Evolutionary conservation across 2,797 vertebrate species (phyloP), one percentile per base, ranked within the genome.

Genomic region (Clamator glandarius): DNA sequence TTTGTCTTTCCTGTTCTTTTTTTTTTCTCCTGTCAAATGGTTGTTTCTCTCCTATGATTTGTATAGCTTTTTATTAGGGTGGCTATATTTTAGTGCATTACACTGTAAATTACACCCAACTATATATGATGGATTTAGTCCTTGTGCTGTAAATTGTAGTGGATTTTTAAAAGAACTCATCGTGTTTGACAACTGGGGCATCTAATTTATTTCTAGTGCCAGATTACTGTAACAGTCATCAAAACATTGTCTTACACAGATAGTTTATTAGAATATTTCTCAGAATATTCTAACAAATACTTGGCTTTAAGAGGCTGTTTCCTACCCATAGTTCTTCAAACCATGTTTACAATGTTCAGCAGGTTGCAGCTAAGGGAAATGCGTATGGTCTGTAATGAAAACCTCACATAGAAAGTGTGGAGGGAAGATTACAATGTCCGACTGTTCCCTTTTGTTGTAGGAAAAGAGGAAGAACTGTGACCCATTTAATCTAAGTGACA

Each of bases 151-250:
- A 86, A 93, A 86, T 73, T 88, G 25, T 33, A 84, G 19, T 28
- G 26, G 50, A 62, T 88, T 92, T 84, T 95, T 80, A 80, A 72
- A 87, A 89, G 57, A 89, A 55, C 29, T 15, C 8, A 2, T 89
- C 4, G 2, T 58, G 39, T 58, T 10, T 91, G 66, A 72, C 35
- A 50, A 28, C 48, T 62, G 33, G 25, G 35, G 26, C 42, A 88
- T 75, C 26, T 54, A 51, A 91, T 91, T 95, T 76, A 84, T 90
- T 92, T 90, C 69, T 55, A 64, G 44, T 58, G 58, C 61, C 68
- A 61, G 54, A n/a, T 72, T 72, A 41, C 63, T 88, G 1, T 58
- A 91, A 33, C 21, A 88, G 46, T 52, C 41, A 63, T 73, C n/a
- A 86, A 92, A 95, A 52, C 3, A 3, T 18, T 75, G 55, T 86